Evolutionary conservation across 2,113 vertebrate species (phyloP), one percentile per base, ranked within the genome.

Genomic region (Gobiocypris rarus): DNA sequence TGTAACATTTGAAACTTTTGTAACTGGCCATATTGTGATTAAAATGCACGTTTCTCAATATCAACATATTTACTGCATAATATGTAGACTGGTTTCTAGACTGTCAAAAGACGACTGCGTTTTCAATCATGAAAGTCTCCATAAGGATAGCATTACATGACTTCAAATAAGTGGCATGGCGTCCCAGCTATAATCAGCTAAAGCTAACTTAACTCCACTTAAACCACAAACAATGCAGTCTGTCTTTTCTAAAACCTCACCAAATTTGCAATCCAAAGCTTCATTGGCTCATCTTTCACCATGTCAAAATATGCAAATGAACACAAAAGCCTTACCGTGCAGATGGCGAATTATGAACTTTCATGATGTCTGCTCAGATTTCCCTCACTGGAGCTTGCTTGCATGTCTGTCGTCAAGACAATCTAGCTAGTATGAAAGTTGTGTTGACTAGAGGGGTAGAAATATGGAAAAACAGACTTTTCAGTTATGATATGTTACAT

Each of bases 391-490:
- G 38, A 45, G 65, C 76, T 50, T 31, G 10, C 19, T 69, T 31
- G 69, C 45, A 41, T 71, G 56, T 74, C 54, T 82, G 61, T 86
- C 83, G 80, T 74, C 73, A 13, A 17, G 38, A 52, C 54, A 41
- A 61, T 75, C 77, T 61, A 82, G 78, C 41, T 69, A 65, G 56
- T 41, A 65, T 56, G 52, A 85, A 83, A 74, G 54, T 54, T 76
- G 65, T 74, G 11, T 52, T 38, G 48, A 78, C 58, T 38, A 75
- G n/a, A 63, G 34, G 82, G 43, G 24, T 34, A 48, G 41, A 74
- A 84, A 56, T 15, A 82, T 74, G 50, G 52, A 86, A 85, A 86
- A 83, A 31, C 63, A 76, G 26, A 61, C 81, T 65, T 71, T 88
- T 83, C 63, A 84, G 41, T 78, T 74, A 59, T 41, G 28, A 76